phyloP scores from a whole-genome alignment of 2,797 vertebrate genomes.

The Tenualosa thibaudeaui region DNA sequence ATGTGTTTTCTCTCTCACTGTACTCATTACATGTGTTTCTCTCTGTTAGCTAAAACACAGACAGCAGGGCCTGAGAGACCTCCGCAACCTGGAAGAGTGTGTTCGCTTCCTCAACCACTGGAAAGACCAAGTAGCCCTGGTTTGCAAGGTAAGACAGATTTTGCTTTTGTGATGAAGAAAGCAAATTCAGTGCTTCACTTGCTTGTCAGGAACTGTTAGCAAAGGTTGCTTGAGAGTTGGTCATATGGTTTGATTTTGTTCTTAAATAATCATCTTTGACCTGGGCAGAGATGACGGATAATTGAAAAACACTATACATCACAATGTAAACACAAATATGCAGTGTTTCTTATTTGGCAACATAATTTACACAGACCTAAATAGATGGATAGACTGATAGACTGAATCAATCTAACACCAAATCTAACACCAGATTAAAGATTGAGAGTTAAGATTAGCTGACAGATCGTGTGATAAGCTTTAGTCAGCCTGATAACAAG shows the following conservation, averaged over 20 bases:
- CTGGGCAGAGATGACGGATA: too few relatives aligned
- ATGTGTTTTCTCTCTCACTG: background rate
- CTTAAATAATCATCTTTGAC: background rate
- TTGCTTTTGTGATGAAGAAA: background rate
- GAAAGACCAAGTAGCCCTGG: slow-evolving; percentile 74
- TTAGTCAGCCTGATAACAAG: background rate
- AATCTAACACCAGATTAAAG: too few relatives aligned
- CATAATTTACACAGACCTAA: background rate
- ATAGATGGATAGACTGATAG: background rate
- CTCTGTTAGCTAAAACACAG: slow-evolving; percentile 52
- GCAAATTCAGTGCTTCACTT: too few relatives aligned
- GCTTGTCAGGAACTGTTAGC: too few relatives aligned
- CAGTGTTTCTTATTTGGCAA: background rate
- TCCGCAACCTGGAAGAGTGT: slow-evolving; percentile 76
- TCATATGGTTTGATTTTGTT: too few relatives aligned
- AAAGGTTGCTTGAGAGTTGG: too few relatives aligned
- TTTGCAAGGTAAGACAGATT: slow-evolving; percentile 69
- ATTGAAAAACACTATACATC: too few relatives aligned
- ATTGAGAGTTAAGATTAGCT: too few relatives aligned
- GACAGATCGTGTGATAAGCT: background rate
- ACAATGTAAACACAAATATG: background rate
- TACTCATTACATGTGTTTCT: background rate
- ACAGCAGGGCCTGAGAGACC: slow-evolving; percentile 66
- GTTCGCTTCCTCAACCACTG: slow-evolving; percentile 74
- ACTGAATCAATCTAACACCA: too few relatives aligned